Evolutionary conservation across 2,113 vertebrate species (phyloP).

Genomic region (Tetrao urogallus): DNA sequence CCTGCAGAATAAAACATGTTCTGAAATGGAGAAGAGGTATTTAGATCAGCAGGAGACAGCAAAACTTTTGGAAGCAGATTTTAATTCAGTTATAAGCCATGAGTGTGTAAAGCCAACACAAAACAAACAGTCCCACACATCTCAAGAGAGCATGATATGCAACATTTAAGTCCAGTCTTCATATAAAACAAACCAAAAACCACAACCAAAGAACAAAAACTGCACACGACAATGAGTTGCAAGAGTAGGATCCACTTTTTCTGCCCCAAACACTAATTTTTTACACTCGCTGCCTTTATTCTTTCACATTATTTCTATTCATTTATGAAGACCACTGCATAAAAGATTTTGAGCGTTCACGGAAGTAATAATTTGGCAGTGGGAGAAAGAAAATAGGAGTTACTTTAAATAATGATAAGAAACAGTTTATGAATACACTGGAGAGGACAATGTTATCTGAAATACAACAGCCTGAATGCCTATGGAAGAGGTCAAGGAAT

Average conservation of each 20-base stretch:
- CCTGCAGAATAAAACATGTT: slow-evolving; percentile 96
- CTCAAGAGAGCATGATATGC: background rate
- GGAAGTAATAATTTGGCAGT: background rate
- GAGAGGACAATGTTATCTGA: background rate
- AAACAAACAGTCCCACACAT: background rate
- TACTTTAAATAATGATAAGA: background rate
- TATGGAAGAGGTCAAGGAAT: background rate
- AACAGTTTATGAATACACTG: background rate
- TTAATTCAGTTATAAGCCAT: background rate
- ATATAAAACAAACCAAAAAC: background rate
- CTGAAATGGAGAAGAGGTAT: slow-evolving; percentile 72
- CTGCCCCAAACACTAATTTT: background rate
- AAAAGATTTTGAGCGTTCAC: background rate
- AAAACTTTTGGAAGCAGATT: background rate
- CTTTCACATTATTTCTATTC: background rate
- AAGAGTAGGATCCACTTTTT: background rate
- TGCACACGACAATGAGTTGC: rapidly evolving
- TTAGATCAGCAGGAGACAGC: background rate
- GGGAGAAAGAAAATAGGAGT: background rate
- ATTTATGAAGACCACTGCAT: background rate
- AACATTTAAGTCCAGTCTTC: background rate
- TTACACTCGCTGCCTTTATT: background rate
- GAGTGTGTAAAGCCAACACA: background rate
- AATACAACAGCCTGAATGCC: background rate
- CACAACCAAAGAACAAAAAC: background rate